Percentiles rank a stretch among this genome's conserved stretches.
phyloP scores from a whole-genome alignment of 92 coral and sea anemone genomes.

The Epizoanthus rinbou region DNA sequence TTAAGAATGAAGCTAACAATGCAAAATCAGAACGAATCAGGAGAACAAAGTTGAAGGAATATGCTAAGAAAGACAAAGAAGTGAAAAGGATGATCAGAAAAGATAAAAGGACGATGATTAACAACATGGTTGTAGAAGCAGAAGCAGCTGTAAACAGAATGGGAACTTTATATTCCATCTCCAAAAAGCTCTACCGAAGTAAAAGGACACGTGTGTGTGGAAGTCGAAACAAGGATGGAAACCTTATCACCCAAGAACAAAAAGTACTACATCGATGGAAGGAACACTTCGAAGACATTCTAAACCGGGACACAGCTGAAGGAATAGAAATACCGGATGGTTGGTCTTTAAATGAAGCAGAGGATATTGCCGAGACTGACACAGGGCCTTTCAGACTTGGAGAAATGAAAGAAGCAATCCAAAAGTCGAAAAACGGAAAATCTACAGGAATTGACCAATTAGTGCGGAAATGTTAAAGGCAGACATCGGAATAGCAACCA shows the following conservation, averaged over 20 bases:
- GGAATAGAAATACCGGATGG: not conserved
- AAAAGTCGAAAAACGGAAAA: no score
- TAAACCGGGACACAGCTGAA: not conserved
- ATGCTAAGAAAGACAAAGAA: not conserved
- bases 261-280: not conserved
- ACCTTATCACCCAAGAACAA: not conserved
- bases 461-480: no score
- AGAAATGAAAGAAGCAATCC: no score
- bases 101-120: not conserved
- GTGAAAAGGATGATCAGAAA: not conserved
- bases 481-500: no score
- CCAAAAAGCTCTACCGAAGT: not conserved
- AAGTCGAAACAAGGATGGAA: not conserved
- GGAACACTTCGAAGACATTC: not conserved
- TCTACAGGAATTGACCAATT: no score
- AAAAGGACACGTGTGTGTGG: not conserved
- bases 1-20: not conserved
- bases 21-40: conserved; percentile 3
- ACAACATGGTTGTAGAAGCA: not conserved
- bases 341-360: no score
- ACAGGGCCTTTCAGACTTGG: no score
- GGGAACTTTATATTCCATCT: no score
- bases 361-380: no score
- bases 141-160: not conserved
- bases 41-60: not conserved